A percentile compares a stretch with the other conserved stretches of the same genome.
Conservation (phyloP, 2,888 invertebrate species). For the Philonicus albiceps region DNA sequence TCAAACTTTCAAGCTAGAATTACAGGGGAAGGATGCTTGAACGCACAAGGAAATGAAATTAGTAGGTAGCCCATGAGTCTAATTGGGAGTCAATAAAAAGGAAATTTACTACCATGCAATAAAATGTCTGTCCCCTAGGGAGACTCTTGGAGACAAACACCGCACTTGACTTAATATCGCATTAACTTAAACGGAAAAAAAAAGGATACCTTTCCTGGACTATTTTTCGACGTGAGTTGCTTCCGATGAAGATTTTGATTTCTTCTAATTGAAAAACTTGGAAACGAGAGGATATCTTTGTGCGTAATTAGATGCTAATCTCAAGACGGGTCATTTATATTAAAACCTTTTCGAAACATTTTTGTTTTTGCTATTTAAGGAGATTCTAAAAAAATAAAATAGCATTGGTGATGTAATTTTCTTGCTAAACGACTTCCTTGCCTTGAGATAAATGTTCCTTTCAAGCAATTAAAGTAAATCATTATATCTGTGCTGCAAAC, state of each 20-base stretch:
- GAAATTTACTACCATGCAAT: slow-evolving; percentile 19
- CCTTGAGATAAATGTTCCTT: not conserved
- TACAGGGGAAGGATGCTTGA: not conserved
- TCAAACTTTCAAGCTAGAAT: not conserved
- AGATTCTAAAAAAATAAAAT: not conserved
- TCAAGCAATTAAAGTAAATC: not conserved
- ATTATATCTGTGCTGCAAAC: not conserved
- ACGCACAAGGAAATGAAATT: not conserved
- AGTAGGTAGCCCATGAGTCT: slow-evolving; percentile 3
- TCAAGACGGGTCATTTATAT: not conserved
- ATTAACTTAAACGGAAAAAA: slow-evolving; percentile 24
- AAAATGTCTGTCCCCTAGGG: not conserved
- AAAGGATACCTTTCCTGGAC: not conserved
- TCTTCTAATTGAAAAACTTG: slow-evolving; percentile 28
- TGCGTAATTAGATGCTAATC: slow-evolving; percentile 20
- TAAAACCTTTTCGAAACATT: not conserved
- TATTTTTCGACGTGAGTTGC: not conserved
- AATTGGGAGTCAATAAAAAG: slow-evolving; percentile 15
- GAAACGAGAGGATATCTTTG: not conserved
- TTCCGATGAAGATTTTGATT: slow-evolving; percentile 10
- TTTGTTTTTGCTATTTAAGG: not conserved
- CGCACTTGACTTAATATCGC: not conserved
- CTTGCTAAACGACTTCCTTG: not conserved
- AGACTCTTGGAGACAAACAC: not conserved
- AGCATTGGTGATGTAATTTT: not conserved